phyloP scores from a whole-genome alignment of 2,113 vertebrate genomes.

The Sylvietta virens region DNA sequence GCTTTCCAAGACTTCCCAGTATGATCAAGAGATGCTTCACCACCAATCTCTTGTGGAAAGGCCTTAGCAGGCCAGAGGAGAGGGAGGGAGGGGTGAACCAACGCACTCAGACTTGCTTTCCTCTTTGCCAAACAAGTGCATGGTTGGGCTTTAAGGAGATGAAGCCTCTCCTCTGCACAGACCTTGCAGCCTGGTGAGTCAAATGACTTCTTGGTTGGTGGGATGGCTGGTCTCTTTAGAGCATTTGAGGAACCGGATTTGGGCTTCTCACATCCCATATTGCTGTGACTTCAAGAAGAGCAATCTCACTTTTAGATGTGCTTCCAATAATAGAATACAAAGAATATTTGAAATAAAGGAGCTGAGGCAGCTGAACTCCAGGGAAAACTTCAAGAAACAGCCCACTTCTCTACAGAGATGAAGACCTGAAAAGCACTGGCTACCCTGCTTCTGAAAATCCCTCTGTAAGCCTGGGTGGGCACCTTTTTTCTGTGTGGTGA shows the following conservation, averaged over 20 bases:
- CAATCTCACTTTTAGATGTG: not conserved
- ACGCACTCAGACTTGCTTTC: fast-evolving
- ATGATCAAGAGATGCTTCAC: not conserved
- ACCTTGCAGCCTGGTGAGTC: not conserved
- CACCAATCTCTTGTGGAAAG: not conserved
- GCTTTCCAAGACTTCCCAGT: not conserved
- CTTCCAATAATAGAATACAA: not conserved
- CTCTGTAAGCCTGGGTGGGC: not conserved
- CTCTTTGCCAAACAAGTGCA: not conserved
- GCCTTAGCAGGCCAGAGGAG: not conserved
- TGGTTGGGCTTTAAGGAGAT: not conserved
- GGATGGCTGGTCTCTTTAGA: not conserved
- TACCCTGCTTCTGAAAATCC: not conserved
- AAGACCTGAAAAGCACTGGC: not conserved
- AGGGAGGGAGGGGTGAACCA: not conserved
- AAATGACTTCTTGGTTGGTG: fast-evolving
- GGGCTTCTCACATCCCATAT: not conserved
- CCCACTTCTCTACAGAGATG: not conserved
- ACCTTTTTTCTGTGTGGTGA: not conserved
- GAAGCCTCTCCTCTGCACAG: not conserved
- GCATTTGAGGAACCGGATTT: not conserved
- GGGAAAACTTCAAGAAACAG: not conserved
- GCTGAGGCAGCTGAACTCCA: not conserved
- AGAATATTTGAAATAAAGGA: not conserved
- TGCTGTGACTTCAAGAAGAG: not conserved